Evolutionary conservation across 37 sponge, comb jelly and placozoan genomes (phyloP), one percentile per base, ranked within the genome.

Genomic region (Halichondria panicea): DNA sequence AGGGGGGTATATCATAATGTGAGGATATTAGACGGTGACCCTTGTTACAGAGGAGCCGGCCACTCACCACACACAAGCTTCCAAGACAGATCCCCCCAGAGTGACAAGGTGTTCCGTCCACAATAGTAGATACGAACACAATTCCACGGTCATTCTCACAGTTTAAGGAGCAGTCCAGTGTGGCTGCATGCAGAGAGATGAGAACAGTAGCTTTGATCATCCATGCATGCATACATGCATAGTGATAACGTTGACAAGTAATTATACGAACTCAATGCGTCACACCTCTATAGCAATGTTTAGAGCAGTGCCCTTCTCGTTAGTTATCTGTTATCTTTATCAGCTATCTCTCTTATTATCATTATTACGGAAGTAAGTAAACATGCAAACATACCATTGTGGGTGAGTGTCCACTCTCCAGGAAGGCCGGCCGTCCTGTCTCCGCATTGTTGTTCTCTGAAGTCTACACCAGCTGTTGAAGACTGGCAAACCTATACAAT

Each of bases 401-500:
- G 52, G 52, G 52, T 18, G 13, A 48, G 1, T 7, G 15, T 48
- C 54, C 38, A 21, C 27, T 34, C 43, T 7, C 42, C 18, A 43
- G 35, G 21, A 8, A 42, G 15, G 46, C 35, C 35, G 42, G 70
- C 18, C 32, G 43, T 2, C n/a, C 21, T 50, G 53, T 70, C 36
- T 19, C 30, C 32, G 31, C 52, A 68, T 38, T 77, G 78, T 15
- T 12, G 30, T 21, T 65, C 78, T 7, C 78, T 46, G 43, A 77
- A 66, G 55, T 30, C 38, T 12, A 24, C 21, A 39, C 54, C 12
- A 7, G 52, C 39, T 24, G 35, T 68, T 25, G 78, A n/a, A n/a
- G n/a, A n/a, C n/a, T n/a, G 78, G 37, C 78, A 77, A 24, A 61
- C 75, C 75, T 74, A 55, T 64, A 11, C 8, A 36, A 5, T 19